Percentiles rank a stretch among this genome's conserved stretches.
These are phyloP conservation scores for Listrodromus nycthemerus DNA, from an alignment of 2,888 invertebrate genomes.

Conservation along the genomic window DNA sequence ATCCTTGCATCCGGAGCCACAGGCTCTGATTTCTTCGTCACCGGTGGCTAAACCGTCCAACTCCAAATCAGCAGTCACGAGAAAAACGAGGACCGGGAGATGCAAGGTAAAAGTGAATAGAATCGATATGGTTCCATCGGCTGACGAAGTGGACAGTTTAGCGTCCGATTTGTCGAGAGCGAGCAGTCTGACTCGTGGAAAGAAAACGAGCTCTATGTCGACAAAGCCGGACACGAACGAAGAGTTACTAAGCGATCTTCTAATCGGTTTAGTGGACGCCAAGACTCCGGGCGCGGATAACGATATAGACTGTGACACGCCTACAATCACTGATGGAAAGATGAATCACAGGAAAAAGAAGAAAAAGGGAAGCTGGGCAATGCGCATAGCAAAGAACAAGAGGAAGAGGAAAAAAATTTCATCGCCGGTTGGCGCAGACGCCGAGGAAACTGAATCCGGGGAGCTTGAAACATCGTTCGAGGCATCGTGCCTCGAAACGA, in stretches of 20 bases:
- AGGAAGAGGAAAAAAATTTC: slow-evolving; percentile 73
- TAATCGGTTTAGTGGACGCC: slow-evolving; percentile 68
- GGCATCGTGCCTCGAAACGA: background rate
- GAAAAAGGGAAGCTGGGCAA: slow-evolving; percentile 64
- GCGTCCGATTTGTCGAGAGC: slow-evolving; percentile 78
- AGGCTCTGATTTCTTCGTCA: slow-evolving; percentile 55
- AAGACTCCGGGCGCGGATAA: slow-evolving; percentile 70
- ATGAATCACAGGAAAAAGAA: slow-evolving; percentile 75
- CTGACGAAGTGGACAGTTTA: slow-evolving; percentile 76
- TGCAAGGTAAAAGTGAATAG: slow-evolving; percentile 53
- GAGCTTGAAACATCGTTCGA: slow-evolving; percentile 37
- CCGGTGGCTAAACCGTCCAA: slow-evolving; percentile 34
- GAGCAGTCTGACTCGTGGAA: slow-evolving; percentile 70
- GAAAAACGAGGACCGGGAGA: slow-evolving; percentile 46
- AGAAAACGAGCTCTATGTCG: slow-evolving; percentile 48
- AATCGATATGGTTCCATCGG: slow-evolving; percentile 67
- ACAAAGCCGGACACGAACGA: slow-evolving; percentile 68
- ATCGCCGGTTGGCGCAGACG: slow-evolving; percentile 33
- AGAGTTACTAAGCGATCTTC: slow-evolving; percentile 73
- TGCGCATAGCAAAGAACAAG: slow-evolving; percentile 73
- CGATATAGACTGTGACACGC: slow-evolving; percentile 63
- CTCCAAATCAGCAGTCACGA: slow-evolving; percentile 12
- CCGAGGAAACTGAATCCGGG: slow-evolving; percentile 2
- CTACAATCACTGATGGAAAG: slow-evolving; percentile 69
- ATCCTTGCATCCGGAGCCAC: slow-evolving; percentile 76